Base-by-base conservation (phyloP, 1,140 invertebrate species). In the Drosophila kohkoa region DNA sequence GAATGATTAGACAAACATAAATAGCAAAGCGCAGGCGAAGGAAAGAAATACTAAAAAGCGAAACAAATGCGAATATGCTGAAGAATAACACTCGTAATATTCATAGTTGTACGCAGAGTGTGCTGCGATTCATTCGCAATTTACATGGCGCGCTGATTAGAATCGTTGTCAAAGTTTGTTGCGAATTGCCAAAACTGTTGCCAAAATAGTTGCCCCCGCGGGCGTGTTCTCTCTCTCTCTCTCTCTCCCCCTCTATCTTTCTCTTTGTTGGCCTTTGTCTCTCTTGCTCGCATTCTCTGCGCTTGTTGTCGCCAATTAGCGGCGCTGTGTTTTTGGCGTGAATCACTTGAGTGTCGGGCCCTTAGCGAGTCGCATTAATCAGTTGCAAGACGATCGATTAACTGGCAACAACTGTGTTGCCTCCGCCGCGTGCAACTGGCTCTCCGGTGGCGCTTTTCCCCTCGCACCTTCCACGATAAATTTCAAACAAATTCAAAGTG, bases 361-460 rank as follows among this genome's bases (percentile, higher is more conserved):
- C 74, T 85, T 82, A 65, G 79, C 41, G 65, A 68, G 68, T 54
- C 59, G 68, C 68, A 81, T 87, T 90, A 89, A 92, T 92, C 91
- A 92, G 91, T 92, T 89, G 91, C 85, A 87, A 88, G 81, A 85
- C 82, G 91, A 91, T 92, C 91, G 91, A 92, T 92, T 89, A 87
- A 76, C 77, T 80, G 82, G 70, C 77, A 91, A 79, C 85, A 90
- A 85, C 75, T 79, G 76, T 49, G 43, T 32, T 25, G 54, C 15
- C 68, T 57, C 55, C 60, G 64, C 75, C 71, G 69, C 62, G 52
- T 74, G 64, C 69, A 77, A 57, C 64, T 63, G 30, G 32, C 25
- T 28, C 59, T 20, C 28, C 28, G 32, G 59, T 15, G 13, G 20
- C 66, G 4, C 8, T 28, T n/a, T 38, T 38, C 20, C 51, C 43